Base-by-base conservation (phyloP, 1,140 invertebrate species). In the Pectinophora gossypiella region DNA sequence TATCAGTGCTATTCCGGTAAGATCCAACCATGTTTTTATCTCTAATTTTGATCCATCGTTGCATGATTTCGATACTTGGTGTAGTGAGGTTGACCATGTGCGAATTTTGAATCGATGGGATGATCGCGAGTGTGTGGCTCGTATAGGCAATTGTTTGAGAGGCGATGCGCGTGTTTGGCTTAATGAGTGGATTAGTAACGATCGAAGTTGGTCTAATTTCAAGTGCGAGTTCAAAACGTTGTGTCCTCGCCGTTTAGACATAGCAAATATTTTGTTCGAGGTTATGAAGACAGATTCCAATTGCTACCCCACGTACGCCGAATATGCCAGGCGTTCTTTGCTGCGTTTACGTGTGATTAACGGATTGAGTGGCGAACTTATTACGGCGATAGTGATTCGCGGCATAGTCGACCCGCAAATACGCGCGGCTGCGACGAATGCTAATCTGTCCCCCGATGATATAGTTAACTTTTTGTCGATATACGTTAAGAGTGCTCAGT, bases 381-480 rank as follows among this genome's bases (percentile, higher is more conserved):
- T 23, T 18, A 3, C 19, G 15, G 40, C 40, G 15, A 43, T 43
- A 18, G 40, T 43, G 4, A 43, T 43, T 18, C 38, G 49, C 12
- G 49, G 49, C 19, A 51, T 50, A 19, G 22, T 5, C 1, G 36
- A 50, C 16, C 5, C 36, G 4, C 48, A 51, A 42, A 43, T 51
- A 10, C 21, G 42, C 2, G 50, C 50, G 10, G 50, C 50, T 27
- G 42, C 50, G 3, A 20, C 27, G 2, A 52, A 52, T 35, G 50
- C 50, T 10, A 45, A 44, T 12, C 22, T 52, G 21, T 18, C n/a
- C 5, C 12, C 40, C 0, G 18, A 52, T 3, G 18, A 43, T n/a
- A 18, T 52, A 5, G 50, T 52, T 1, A n/a, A 27, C 4, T 52
- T 52, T 36, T 19, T 52, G 16, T 52, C 50, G 10, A 42, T 51